These are phyloP conservation scores for Plectropomus leopardus DNA, from an alignment of 2,113 vertebrate species.

Conservation along the genomic window DNA sequence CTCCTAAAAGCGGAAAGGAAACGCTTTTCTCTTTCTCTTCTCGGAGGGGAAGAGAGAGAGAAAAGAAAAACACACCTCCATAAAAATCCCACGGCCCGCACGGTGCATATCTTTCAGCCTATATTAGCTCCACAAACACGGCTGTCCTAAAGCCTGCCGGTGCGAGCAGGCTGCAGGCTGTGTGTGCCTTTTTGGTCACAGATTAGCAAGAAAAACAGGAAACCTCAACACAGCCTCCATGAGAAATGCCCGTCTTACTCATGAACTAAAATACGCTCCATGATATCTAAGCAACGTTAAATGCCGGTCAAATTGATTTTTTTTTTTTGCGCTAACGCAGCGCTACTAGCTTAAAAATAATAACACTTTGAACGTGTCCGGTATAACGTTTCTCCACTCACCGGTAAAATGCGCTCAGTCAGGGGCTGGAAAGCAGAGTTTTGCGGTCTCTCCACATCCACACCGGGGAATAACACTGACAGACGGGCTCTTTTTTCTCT, in stretches of 20 bases:
- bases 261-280: slow-evolving; percentile 1
- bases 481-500: slow-evolving; percentile 75
- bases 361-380: slow-evolving; percentile 9
- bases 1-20: slow-evolving; percentile 72
- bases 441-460: slow-evolving; percentile 81
- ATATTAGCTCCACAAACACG: slow-evolving; percentile 56
- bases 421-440: slow-evolving; percentile 59
- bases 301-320: not conserved
- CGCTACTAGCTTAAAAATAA: not conserved
- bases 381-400: slow-evolving; percentile 67
- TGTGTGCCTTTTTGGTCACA: slow-evolving; percentile 3
- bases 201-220: slow-evolving; percentile 39
- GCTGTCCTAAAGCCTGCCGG: slow-evolving; percentile 35
- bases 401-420: slow-evolving; percentile 78
- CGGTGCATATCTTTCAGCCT: slow-evolving; percentile 41
- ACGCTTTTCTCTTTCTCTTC: slow-evolving; percentile 60
- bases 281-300: not conserved
- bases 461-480: slow-evolving; percentile 86
- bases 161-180: slow-evolving; percentile 6
- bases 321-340: not conserved
- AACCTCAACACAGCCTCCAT: slow-evolving; percentile 4
- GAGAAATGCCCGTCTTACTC: not conserved
- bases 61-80: slow-evolving; percentile 16
- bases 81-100: slow-evolving; percentile 67
- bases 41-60: slow-evolving; percentile 11